A percentile compares a stretch with the other conserved stretches of the same genome.
These are phyloP conservation scores for Leistus spinibarbis DNA, from an alignment of 2,888 invertebrate genomes.

Conservation along the genomic window DNA sequence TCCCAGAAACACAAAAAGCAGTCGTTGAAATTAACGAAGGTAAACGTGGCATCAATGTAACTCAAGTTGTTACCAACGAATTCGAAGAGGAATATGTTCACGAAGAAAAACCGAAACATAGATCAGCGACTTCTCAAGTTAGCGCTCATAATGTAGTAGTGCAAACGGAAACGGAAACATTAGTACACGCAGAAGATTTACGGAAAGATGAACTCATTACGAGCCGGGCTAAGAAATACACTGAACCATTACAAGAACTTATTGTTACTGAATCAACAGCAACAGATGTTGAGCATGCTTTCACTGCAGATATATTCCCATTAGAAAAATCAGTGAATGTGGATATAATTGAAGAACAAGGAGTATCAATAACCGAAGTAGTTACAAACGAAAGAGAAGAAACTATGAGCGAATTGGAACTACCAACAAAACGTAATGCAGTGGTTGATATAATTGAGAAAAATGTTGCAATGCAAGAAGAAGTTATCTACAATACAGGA, in stretches of 20 bases:
- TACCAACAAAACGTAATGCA: conserved; percentile 60
- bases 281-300: conserved; percentile 61
- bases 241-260: conserved; percentile 60
- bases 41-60: conserved; percentile 54
- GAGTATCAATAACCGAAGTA: conserved; percentile 66
- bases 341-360: conserved; percentile 63
- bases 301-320: conserved; percentile 60
- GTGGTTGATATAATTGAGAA: conserved; percentile 60
- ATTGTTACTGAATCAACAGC: conserved; percentile 61
- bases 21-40: conserved; percentile 50
- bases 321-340: conserved; percentile 62
- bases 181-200: conserved; percentile 57
- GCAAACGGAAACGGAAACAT: conserved; percentile 58
- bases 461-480: conserved; percentile 61
- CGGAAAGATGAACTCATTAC: conserved; percentile 54
- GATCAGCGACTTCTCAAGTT: conserved; percentile 56
- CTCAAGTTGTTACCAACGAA: conserved; percentile 56
- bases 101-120: conserved; percentile 53
- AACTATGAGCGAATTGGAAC: conserved; percentile 54
- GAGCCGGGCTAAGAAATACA: conserved; percentile 59
- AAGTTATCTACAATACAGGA: conserved; percentile 56
- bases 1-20: conserved; percentile 53
- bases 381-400: conserved; percentile 61
- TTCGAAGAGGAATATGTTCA: conserved; percentile 57
- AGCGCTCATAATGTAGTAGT: conserved; percentile 58